These are phyloP conservation scores for Phymastichus coffea DNA, from an alignment of 1,140 invertebrate genomes.

Conservation along the genomic window DNA sequence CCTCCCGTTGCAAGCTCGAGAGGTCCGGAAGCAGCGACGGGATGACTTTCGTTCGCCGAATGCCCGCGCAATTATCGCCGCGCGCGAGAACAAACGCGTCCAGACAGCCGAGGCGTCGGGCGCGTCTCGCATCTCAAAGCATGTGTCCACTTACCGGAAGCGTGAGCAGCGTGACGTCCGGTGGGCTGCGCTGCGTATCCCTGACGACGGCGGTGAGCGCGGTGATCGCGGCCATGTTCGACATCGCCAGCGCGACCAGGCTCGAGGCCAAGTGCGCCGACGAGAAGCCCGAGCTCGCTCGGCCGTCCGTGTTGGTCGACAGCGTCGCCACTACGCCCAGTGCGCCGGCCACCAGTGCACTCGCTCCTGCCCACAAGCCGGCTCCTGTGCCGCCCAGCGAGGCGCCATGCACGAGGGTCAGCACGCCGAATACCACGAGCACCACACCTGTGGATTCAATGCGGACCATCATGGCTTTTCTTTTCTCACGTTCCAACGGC, in stretches of 20 bases:
- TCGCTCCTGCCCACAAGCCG: slow-evolving; percentile 57
- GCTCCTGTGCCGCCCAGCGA: slow-evolving; percentile 53
- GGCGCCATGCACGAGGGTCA: slow-evolving; percentile 54
- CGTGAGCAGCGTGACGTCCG: slow-evolving; percentile 41
- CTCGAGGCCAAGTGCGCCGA: slow-evolving; percentile 51
- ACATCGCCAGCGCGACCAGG: slow-evolving; percentile 49
- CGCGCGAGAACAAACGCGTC: no score
- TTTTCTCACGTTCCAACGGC: no score
- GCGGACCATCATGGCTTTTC: slow-evolving; percentile 44
- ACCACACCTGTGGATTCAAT: slow-evolving; percentile 51
- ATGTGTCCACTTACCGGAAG: slow-evolving; percentile 38
- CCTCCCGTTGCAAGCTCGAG: no score
- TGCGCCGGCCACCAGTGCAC: slow-evolving; percentile 51
- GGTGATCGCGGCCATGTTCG: slow-evolving; percentile 54
- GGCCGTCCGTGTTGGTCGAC: slow-evolving; percentile 32
- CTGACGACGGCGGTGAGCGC: slow-evolving; percentile 51
- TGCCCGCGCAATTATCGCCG: no score
- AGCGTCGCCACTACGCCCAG: slow-evolving; percentile 50
- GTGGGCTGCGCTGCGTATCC: slow-evolving; percentile 45
- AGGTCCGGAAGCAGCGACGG: no score
- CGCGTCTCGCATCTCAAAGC: no score
- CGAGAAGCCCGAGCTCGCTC: slow-evolving; percentile 45
- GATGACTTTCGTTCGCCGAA: no score
- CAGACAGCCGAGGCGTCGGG: no score
- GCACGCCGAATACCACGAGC: slow-evolving; percentile 54